These are phyloP conservation scores for Thereva unica DNA, from an alignment of 2,888 invertebrate genomes.

Conservation along the genomic window DNA sequence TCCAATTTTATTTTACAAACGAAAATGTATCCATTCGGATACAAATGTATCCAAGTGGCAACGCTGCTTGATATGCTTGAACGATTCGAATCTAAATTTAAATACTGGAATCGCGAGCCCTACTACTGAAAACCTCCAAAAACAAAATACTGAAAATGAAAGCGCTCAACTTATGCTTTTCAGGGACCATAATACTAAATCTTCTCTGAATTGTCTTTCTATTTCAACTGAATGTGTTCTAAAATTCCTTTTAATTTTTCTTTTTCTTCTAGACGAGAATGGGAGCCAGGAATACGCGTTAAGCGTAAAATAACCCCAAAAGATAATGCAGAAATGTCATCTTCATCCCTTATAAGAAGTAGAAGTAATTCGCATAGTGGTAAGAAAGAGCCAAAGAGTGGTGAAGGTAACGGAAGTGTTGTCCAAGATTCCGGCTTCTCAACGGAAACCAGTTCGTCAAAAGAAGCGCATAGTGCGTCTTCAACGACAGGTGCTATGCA, in stretches of 20 bases:
- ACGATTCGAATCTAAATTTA: no score
- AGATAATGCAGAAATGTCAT: slow-evolving; percentile 49
- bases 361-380: slow-evolving; percentile 68
- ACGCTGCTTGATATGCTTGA: no score
- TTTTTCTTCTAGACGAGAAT: slow-evolving; percentile 62
- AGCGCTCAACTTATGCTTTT: no score
- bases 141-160: no score
- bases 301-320: slow-evolving; percentile 63
- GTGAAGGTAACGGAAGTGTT: slow-evolving; percentile 63
- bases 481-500: slow-evolving; percentile 64
- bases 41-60: no score
- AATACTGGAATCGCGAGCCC: no score
- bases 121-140: no score
- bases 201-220: no score
- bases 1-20: no score
- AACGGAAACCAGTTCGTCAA: slow-evolving; percentile 83
- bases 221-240: no score
- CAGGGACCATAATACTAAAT: no score
- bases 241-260: slow-evolving; percentile 3
- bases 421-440: slow-evolving; percentile 88
- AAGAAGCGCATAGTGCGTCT: slow-evolving; percentile 75
- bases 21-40: no score
- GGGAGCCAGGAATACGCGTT: slow-evolving; percentile 81
- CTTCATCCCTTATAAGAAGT: slow-evolving; percentile 62
- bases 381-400: slow-evolving; percentile 67